Evolutionary conservation across 2,113 vertebrate genomes (phyloP).

Genomic region (Cichladusa arquata): DNA sequence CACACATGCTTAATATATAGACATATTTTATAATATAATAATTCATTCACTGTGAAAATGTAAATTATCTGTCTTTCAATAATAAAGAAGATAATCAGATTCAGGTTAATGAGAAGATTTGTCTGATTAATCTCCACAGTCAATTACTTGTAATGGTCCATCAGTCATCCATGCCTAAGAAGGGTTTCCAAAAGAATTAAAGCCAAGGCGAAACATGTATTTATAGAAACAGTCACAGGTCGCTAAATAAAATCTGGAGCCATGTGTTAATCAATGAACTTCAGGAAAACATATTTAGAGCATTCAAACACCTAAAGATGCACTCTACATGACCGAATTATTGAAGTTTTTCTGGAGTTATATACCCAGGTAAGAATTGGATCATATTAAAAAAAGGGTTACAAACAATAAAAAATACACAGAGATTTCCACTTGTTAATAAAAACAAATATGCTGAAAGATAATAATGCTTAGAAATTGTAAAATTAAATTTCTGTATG

Average conservation of each 20-base stretch:
- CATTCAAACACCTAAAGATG: not conserved
- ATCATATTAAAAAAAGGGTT: not conserved
- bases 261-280: not conserved
- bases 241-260: not conserved
- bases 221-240: not conserved
- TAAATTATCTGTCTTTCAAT: not conserved
- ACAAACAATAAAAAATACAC: not conserved
- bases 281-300: not conserved
- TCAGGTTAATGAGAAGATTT: slow-evolving; percentile 20
- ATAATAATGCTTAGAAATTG: not conserved
- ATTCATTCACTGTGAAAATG: not conserved
- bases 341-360: not conserved
- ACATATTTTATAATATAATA: not conserved
- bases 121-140: slow-evolving; percentile 1
- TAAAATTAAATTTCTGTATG: not conserved
- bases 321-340: not conserved
- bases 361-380: not conserved
- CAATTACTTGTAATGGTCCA: not conserved
- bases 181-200: not conserved
- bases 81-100: slow-evolving; percentile 4
- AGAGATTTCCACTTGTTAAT: not conserved
- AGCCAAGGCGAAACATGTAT: not conserved
- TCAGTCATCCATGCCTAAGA: not conserved
- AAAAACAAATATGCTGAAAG: not conserved
- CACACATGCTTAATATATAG: not conserved